Evolutionary conservation across 2,113 vertebrate genomes (phyloP).

Genomic region (Scomber japonicus): DNA sequence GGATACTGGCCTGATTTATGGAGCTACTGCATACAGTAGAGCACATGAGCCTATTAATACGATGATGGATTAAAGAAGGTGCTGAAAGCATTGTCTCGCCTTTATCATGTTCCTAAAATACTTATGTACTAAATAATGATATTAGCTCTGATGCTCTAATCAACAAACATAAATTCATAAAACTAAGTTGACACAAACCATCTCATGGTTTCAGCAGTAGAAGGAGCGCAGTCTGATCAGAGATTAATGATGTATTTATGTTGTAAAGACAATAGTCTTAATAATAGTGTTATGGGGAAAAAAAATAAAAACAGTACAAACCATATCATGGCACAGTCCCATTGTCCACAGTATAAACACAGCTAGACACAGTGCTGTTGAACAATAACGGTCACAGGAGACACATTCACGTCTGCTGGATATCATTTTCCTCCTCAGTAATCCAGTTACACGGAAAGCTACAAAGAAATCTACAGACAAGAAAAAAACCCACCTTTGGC

Average conservation of each 20-base stretch:
- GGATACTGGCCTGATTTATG: conserved; percentile 1
- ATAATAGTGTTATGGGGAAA: neutral
- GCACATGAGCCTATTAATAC: neutral
- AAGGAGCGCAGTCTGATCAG: neutral
- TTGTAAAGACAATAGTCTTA: neutral
- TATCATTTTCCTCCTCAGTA: neutral
- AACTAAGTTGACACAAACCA: conserved; percentile 24
- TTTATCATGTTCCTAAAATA: neutral
- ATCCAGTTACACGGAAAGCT: conserved; percentile 2
- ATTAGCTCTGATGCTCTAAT: neutral
- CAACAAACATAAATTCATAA: neutral
- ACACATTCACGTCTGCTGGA: conserved; percentile 1
- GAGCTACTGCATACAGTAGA: neutral
- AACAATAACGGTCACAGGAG: conserved; percentile 32
- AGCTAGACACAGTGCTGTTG: conserved; percentile 35
- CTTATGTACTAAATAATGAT: neutral
- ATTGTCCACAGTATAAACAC: conserved; percentile 30
- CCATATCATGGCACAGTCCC: conserved; percentile 4
- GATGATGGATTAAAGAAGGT: neutral
- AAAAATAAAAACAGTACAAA: neutral
- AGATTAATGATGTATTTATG: neutral
- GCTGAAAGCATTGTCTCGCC: neutral
- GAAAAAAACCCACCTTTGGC: conserved; percentile 77
- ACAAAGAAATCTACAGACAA: conserved; percentile 12
- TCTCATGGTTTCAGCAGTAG: neutral